Conservation (phyloP, 2,797 vertebrate species). For the Austrolebias charrua region DNA sequence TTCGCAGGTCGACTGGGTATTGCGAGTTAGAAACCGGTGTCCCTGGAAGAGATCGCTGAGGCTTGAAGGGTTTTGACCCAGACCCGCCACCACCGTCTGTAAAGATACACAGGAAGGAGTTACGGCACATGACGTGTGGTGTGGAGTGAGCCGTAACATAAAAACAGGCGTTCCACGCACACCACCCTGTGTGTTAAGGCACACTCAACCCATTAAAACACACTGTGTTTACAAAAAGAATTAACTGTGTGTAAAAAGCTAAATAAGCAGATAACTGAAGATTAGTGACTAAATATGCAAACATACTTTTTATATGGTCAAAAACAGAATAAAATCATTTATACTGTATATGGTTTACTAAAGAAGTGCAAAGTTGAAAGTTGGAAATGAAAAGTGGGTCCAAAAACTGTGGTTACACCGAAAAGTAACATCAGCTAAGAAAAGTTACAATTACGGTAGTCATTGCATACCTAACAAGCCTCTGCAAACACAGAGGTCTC, state of each 20-base stretch:
- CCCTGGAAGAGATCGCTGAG: constrained; percentile 88
- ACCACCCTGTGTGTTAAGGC: background rate
- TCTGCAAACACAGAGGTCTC: background rate
- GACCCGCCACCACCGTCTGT: constrained; percentile 82
- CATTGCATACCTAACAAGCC: background rate
- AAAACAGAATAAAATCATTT: constrained; percentile 28
- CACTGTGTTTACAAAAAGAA: background rate
- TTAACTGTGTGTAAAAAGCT: too few species aligned
- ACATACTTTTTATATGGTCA: background rate
- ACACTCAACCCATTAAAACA: background rate
- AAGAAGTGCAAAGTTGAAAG: background rate
- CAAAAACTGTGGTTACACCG: background rate
- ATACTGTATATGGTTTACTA: constrained; percentile 24
- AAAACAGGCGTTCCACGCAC: background rate
- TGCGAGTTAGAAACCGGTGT: constrained; percentile 85
- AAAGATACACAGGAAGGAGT: constrained; percentile 19
- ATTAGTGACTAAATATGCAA: constrained; percentile 1
- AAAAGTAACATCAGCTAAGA: background rate
- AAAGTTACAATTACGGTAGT: background rate
- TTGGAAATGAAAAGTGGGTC: background rate
- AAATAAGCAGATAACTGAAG: too few species aligned
- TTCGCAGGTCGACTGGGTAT: constrained; percentile 86
- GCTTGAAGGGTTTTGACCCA: constrained; percentile 80
- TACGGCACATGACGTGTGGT: background rate
- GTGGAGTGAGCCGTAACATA: background rate